phyloP scores from a whole-genome alignment of 2,888 invertebrate genomes.

The Phalangium opilio region DNA sequence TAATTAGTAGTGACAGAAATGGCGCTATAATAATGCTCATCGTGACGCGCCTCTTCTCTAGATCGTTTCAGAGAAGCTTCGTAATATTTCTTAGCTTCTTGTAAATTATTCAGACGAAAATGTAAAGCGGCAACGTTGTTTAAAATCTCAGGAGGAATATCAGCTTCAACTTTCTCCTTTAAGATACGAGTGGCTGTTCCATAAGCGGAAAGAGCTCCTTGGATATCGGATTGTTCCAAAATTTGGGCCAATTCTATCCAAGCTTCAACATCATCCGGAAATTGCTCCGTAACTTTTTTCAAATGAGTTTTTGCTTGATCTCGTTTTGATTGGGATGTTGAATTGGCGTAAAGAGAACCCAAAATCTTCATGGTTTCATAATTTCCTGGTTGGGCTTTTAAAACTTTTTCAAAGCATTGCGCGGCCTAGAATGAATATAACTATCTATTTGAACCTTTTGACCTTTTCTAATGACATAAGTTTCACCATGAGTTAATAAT shows the following conservation, averaged over 20 bases:
- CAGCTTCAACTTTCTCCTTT: conserved; percentile 78
- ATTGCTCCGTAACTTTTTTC: conserved; percentile 83
- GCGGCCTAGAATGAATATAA: conserved; percentile 52
- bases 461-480: too few species aligned
- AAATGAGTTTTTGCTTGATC: conserved; percentile 61
- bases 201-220: conserved; percentile 76
- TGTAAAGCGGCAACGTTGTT: conserved; percentile 94
- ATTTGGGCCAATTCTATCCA: conserved; percentile 99
- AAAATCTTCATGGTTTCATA: conserved; percentile 99
- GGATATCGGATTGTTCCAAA: conserved; percentile 81
- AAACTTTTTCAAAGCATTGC: conserved; percentile 94
- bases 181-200: conserved; percentile 82
- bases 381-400: conserved; percentile 92
- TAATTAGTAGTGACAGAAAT: conserved; percentile 93
- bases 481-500: too few species aligned
- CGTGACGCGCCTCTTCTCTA: conserved; percentile 66
- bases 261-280: conserved; percentile 95
- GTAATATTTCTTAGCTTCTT: conserved; percentile 58
- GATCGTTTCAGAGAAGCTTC: conserved; percentile 73
- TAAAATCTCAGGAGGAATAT: conserved; percentile 91
- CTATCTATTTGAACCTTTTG: too few species aligned
- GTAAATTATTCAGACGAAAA: conserved; percentile 61
- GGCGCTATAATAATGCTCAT: conserved; percentile 86
- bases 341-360: conserved; percentile 87
- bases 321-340: conserved; percentile 66